phyloP scores from a whole-genome alignment of 2,888 invertebrate species.

The Pyrrhosoma nymphula region DNA sequence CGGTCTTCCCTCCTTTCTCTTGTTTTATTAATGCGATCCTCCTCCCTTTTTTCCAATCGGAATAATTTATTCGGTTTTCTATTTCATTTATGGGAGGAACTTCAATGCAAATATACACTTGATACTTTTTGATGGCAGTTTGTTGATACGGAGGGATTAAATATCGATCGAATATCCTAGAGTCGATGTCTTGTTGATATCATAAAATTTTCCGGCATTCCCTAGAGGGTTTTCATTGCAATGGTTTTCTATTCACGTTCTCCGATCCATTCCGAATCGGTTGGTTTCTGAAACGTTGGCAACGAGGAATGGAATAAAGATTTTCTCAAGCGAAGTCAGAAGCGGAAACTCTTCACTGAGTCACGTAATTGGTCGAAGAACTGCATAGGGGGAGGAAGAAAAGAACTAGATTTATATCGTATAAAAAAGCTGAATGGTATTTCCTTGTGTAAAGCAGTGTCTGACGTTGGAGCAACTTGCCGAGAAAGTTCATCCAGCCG shows the following conservation, averaged over 20 bases:
- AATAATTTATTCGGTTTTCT: conserved; percentile 3
- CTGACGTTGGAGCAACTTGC: neutral
- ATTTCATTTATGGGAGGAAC: neutral
- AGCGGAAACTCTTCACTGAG: too few relatives aligned
- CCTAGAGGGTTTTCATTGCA: too few relatives aligned
- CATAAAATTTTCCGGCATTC: too few relatives aligned
- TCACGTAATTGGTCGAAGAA: too few relatives aligned
- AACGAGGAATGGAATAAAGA: too few relatives aligned
- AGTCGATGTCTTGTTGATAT: too few relatives aligned
- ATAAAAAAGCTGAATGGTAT: neutral
- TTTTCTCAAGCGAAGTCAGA: too few relatives aligned
- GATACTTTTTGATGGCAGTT: neutral
- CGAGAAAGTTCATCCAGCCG: neutral
- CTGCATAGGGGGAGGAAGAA: too few relatives aligned
- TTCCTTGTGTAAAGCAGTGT: neutral
- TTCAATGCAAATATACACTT: neutral
- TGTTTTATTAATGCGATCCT: conserved; percentile 8
- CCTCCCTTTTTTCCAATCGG: neutral
- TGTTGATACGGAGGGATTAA: neutral
- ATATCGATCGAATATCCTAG: neutral
- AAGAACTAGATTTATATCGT: too few relatives aligned
- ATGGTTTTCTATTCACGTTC: too few relatives aligned
- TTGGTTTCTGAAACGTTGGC: too few relatives aligned
- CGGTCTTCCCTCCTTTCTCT: neutral
- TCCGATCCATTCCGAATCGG: too few relatives aligned